Evolutionary conservation across 2,797 vertebrate genomes (phyloP).

Genomic region (Sebastolobus altivelis): DNA sequence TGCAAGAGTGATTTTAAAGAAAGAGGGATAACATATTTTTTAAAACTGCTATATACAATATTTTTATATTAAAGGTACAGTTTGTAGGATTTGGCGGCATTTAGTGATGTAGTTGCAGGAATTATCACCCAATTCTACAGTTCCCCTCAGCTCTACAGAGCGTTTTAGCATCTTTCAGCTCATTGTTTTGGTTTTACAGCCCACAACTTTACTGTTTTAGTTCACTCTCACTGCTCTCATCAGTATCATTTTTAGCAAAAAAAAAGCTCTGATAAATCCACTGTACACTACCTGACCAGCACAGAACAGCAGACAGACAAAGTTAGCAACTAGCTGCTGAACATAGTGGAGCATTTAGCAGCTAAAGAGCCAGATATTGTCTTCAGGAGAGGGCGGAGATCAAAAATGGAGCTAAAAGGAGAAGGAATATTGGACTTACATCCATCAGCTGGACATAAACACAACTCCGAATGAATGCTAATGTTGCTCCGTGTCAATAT

Average conservation of each 20-base stretch:
- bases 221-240: too few species aligned
- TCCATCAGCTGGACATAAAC: background rate
- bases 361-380: background rate
- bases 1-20: background rate
- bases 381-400: background rate
- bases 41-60: background rate
- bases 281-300: background rate
- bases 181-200: too few species aligned
- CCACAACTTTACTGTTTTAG: too few species aligned
- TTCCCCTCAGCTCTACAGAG: too few species aligned
- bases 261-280: background rate
- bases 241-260: background rate
- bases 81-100: too few species aligned
- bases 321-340: rapidly evolving
- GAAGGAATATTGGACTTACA: background rate
- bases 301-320: background rate
- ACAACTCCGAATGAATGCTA: background rate
- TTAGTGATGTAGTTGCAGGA: too few species aligned
- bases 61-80: too few species aligned
- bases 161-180: too few species aligned
- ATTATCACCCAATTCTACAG: too few species aligned
- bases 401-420: background rate
- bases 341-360: background rate
- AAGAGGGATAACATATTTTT: background rate
- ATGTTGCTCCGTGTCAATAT: background rate